Evolutionary conservation across 2,113 vertebrate species (phyloP), one percentile per base, ranked within the genome.

Genomic region (Oxyura jamaicensis): DNA sequence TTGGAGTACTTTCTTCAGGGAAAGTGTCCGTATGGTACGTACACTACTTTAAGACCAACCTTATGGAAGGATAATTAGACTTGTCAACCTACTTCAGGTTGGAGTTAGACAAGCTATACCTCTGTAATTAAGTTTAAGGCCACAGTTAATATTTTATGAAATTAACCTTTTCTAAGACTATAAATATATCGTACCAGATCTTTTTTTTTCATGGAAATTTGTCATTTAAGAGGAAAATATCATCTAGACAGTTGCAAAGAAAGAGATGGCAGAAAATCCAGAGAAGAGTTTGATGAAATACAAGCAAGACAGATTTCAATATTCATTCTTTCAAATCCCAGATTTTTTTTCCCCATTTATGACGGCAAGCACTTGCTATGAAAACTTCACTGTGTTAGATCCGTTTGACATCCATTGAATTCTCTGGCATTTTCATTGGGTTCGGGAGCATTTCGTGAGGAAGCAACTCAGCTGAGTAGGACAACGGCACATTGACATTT

Each of bases 361-460:
- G 17, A 50, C 12, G 79, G 4, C 16, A 63, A 59, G 11, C 14
- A 8, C 46, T 31, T 56, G 3, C 9, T 52, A 3, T n/a, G 22
- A 55, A 77, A 48, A 16, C 6, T 29, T 41, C 58, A 29, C 17
- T 31, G 11, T 3, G 2, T 62, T 31, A 53, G 33, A 66, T 25
- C 28, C 50, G 2, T 69, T 52, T 60, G 71, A 48, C 33, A 73
- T 3, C 18, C 0, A 0, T 2, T 44, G 19, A 91, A 56, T 69
- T 77, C n/a, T 48, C n/a, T 25, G 5, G 5, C 20, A 4, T 58
- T 73, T 93, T 69, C 35, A 48, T n/a, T 31, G 20, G 8, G 26
- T 69, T 13, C 15, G 69, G 72, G 14, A 69, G 12, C 11, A 69
- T 56, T 63, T 53, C 66, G 31, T 41, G 12, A 80, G 10, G 41